phyloP scores from a whole-genome alignment of 2,113 vertebrate species.

The Plecturocebus donacophilus region DNA sequence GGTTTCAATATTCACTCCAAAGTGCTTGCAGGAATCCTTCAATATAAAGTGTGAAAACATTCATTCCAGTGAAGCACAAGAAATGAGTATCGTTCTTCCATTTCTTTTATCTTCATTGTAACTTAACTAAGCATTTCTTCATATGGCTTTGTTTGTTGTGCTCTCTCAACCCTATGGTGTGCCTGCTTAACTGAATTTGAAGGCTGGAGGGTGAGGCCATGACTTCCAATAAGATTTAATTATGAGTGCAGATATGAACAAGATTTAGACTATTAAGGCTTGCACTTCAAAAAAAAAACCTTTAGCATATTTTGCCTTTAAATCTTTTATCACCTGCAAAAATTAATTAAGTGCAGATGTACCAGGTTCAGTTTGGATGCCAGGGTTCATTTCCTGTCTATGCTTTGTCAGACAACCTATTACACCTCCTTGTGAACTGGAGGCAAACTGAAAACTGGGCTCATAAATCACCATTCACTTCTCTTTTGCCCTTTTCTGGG shows the following conservation, averaged over 20 bases:
- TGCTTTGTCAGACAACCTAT: conserved; percentile 97
- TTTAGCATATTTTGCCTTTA: conserved; percentile 92
- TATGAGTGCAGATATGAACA: conserved; percentile 87
- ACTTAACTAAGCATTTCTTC: conserved; percentile 63
- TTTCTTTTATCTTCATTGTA: conserved; percentile 57
- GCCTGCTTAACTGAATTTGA: conserved; percentile 76
- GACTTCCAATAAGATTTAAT: conserved; percentile 88
- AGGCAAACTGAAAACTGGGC: conserved; percentile 88
- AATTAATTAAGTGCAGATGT: conserved; percentile 99
- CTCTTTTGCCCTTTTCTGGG: conserved; percentile 85
- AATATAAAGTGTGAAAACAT: not conserved
- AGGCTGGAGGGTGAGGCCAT: conserved; percentile 81
- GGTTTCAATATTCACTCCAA: not conserved
- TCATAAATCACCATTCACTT: conserved; percentile 92
- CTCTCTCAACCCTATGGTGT: conserved; percentile 73
- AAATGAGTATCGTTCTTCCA: conserved; percentile 54
- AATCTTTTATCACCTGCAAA: conserved; percentile 99
- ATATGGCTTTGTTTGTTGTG: conserved; percentile 48
- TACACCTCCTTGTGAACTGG: conserved; percentile 96
- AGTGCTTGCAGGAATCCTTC: not conserved
- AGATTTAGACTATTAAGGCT: conserved; percentile 87
- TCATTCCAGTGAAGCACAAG: not conserved
- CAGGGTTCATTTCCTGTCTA: conserved; percentile 99
- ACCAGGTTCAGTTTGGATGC: conserved; percentile 95
- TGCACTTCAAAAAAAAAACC: conserved; percentile 89